Evolutionary conservation across 1,140 invertebrate species (phyloP).

Genomic region (Calosoma granatense): DNA sequence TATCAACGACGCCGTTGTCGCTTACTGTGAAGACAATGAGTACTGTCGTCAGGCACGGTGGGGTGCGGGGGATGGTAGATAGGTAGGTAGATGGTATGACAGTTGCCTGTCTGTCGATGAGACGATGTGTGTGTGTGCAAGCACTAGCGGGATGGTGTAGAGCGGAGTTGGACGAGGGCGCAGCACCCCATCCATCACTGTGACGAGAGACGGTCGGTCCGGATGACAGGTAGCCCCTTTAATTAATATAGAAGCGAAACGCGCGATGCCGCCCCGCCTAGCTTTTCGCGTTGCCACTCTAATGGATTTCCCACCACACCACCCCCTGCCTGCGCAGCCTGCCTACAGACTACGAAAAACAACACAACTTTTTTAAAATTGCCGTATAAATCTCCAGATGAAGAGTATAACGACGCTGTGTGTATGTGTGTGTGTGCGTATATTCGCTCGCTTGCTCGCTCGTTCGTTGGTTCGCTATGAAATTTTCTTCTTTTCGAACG

Average conservation of each 20-base stretch:
- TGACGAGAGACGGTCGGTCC: neutral
- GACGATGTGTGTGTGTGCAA: too few species aligned
- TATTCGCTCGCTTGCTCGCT: neutral
- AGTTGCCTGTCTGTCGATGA: too few species aligned
- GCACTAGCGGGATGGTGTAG: too few species aligned
- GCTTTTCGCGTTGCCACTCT: too few species aligned
- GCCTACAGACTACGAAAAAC: neutral
- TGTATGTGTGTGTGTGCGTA: too few species aligned
- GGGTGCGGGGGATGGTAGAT: too few species aligned
- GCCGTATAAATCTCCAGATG: neutral
- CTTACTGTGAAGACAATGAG: too few species aligned
- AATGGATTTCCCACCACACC: neutral
- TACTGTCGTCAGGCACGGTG: too few species aligned
- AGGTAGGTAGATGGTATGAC: too few species aligned
- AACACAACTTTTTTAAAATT: neutral
- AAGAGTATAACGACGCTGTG: too few species aligned
- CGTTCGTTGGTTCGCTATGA: neutral
- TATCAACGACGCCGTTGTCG: too few species aligned
- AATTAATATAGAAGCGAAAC: slow-evolving; percentile 1
- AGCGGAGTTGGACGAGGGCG: neutral
- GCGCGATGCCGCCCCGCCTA: neutral
- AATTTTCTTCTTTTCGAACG: neutral
- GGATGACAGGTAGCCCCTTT: slow-evolving; percentile 1
- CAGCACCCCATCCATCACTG: neutral
- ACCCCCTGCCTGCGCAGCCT: too few species aligned